Conservation (phyloP, 2,113 vertebrate genomes). For the Euleptes europaea region DNA sequence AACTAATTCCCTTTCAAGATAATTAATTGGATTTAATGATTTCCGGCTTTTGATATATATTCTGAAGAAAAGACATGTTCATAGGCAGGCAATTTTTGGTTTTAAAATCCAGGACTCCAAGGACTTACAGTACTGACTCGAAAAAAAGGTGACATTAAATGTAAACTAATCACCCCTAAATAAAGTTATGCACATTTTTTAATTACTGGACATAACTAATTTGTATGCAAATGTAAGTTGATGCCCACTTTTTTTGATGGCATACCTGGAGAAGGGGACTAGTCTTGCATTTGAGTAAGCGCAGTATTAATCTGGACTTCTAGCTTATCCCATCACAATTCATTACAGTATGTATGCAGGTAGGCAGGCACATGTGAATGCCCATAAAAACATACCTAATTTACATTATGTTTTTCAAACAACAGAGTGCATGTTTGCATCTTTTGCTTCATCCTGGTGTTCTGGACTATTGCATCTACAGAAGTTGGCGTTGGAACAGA, state of each 20-base stretch:
- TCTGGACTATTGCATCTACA: background rate
- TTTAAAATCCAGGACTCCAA: background rate
- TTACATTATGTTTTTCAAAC: background rate
- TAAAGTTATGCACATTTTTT: no score
- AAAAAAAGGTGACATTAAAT: no score
- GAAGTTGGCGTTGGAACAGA: background rate
- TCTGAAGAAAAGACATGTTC: accelerated
- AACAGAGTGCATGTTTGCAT: background rate
- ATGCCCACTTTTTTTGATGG: no score
- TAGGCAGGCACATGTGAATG: background rate
- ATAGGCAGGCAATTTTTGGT: background rate
- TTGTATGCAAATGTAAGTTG: no score
- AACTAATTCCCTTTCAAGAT: background rate
- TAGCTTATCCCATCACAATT: background rate
- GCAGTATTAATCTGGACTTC: background rate
- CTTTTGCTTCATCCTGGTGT: background rate
- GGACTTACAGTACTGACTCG: no score
- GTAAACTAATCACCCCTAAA: no score
- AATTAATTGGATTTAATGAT: background rate
- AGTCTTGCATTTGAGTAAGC: no score
- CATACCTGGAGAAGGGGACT: no score
- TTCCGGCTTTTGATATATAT: background rate
- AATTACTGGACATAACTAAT: no score
- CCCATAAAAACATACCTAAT: background rate
- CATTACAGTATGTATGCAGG: background rate